Conservation (phyloP, 2,797 vertebrate genomes). For the Gadopsis bispinosus region DNA sequence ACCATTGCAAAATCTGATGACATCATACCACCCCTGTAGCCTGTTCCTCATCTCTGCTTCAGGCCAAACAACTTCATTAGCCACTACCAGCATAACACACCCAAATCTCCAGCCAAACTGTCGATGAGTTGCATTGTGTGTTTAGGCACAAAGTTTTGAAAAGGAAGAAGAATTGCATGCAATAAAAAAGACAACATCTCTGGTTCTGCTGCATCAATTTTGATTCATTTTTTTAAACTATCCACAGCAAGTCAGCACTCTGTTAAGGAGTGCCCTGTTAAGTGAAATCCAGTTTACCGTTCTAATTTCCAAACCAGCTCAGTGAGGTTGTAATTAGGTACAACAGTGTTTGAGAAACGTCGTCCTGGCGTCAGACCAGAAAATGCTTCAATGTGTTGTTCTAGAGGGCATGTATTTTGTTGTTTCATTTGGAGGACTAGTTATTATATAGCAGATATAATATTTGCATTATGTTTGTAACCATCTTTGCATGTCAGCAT, state of each 20-base stretch:
- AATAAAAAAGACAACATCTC: not conserved
- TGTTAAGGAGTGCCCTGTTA: too few species aligned
- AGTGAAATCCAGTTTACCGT: not conserved
- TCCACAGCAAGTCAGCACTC: too few species aligned
- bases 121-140: not conserved
- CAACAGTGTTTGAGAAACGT: too few species aligned
- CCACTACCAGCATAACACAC: too few species aligned
- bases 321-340: too few species aligned
- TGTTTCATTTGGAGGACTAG: not conserved
- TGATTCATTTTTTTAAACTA: too few species aligned
- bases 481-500: not conserved
- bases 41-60: too few species aligned
- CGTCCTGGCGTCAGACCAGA: not conserved
- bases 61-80: too few species aligned
- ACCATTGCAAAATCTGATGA: not conserved
- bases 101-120: too few species aligned
- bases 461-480: not conserved
- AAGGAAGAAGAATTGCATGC: too few species aligned
- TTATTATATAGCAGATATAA: not conserved
- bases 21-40: too few species aligned
- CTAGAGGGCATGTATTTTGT: too few species aligned
- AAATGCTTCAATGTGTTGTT: not conserved
- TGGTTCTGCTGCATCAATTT: not conserved
- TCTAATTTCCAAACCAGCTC: not conserved
- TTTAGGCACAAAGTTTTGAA: not conserved